Percentiles rank a stretch among this genome's conserved stretches.
These are phyloP conservation scores for Piprites chloris DNA, from an alignment of 2,113 vertebrate genomes.

Conservation along the genomic window DNA sequence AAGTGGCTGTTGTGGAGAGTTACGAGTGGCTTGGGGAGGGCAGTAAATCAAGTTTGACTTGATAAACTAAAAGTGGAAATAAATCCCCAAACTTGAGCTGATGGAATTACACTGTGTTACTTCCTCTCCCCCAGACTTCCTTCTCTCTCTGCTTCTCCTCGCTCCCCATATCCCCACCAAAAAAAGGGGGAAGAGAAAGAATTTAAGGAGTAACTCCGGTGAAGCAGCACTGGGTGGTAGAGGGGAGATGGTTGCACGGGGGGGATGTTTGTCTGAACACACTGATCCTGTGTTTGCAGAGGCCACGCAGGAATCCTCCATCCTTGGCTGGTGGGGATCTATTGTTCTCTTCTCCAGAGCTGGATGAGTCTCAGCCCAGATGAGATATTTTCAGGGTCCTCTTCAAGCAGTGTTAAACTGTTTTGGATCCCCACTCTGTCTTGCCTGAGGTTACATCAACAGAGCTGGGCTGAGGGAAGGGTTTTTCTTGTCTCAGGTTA, in stretches of 20 bases:
- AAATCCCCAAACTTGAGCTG: neutral
- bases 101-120: neutral
- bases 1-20: neutral
- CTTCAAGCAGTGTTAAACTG: neutral
- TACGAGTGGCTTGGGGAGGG: neutral
- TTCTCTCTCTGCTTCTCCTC: neutral
- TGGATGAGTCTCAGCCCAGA: neutral
- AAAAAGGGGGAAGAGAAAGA: neutral
- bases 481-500: neutral
- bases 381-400: neutral
- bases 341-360: neutral
- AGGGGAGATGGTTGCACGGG: rapidly evolving
- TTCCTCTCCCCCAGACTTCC: neutral
- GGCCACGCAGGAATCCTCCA: neutral
- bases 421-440: neutral
- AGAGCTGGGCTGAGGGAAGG: neutral
- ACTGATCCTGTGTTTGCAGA: neutral
- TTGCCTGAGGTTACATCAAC: neutral
- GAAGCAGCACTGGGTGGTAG: neutral
- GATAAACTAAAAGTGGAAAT: neutral
- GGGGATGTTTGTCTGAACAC: neutral
- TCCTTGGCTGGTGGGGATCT: neutral
- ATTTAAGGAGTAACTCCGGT: neutral
- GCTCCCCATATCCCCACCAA: neutral
- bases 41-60: neutral